Evolutionary conservation across 2,888 invertebrate genomes (phyloP).

Genomic region (Euzophera pinguis): DNA sequence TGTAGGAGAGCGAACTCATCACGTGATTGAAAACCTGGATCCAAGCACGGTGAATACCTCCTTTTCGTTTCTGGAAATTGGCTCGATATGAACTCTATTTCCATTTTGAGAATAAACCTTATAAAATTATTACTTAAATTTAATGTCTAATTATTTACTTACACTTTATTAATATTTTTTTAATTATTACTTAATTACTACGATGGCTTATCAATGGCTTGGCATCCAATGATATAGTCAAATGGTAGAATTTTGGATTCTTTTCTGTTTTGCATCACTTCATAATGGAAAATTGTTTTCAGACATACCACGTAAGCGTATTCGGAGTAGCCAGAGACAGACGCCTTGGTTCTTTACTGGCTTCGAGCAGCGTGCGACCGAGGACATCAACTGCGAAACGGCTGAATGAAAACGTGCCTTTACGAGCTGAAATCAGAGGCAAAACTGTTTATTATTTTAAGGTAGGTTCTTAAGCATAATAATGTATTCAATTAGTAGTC

Average conservation of each 20-base stretch:
- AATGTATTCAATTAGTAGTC: too few relatives aligned
- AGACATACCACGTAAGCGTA: conserved; percentile 67
- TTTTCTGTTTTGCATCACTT: too few relatives aligned
- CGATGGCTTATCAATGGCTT: too few relatives aligned
- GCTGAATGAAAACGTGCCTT: conserved; percentile 56
- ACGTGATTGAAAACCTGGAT: conserved; percentile 68
- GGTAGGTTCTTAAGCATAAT: conserved; percentile 33
- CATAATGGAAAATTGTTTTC: too few relatives aligned
- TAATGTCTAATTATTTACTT: too few relatives aligned
- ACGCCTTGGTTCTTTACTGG: conserved; percentile 54
- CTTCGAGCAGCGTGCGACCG: conserved; percentile 54
- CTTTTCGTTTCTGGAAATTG: neutral
- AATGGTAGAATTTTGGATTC: too few relatives aligned
- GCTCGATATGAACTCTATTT: too few relatives aligned
- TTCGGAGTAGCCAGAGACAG: conserved; percentile 62
- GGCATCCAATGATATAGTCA: too few relatives aligned
- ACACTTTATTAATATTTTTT: too few relatives aligned
- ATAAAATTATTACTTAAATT: too few relatives aligned
- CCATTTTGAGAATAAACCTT: too few relatives aligned
- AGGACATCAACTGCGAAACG: conserved; percentile 59
- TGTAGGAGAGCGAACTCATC: conserved; percentile 66
- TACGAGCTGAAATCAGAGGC: conserved; percentile 51
- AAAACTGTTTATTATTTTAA: conserved; percentile 65
- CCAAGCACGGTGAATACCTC: conserved; percentile 47
- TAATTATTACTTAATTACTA: too few relatives aligned